phyloP scores from a whole-genome alignment of 2,113 vertebrate species.

The Rhea americana region DNA sequence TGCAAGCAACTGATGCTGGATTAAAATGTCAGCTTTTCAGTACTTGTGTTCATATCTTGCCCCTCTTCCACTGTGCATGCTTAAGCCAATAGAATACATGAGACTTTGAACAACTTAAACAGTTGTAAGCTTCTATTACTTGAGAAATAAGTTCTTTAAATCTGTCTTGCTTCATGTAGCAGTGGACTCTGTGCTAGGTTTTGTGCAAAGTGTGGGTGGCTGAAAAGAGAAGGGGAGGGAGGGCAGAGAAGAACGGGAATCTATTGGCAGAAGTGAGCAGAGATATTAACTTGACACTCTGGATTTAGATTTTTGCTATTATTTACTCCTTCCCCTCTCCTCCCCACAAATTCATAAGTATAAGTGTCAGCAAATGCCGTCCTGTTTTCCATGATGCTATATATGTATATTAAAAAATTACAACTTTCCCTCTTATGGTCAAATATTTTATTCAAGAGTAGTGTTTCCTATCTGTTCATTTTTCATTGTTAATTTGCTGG shows the following conservation, averaged over 20 bases:
- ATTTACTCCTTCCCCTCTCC: neutral
- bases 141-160: neutral
- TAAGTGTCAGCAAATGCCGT: neutral
- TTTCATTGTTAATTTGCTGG: neutral
- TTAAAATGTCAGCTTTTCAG: neutral
- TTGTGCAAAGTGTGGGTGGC: neutral
- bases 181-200: neutral
- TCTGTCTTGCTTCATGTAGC: neutral
- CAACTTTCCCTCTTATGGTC: neutral
- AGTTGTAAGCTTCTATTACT: neutral
- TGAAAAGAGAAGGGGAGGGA: neutral
- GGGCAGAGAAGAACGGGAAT: neutral
- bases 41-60: neutral
- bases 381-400: neutral
- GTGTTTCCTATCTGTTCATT: neutral
- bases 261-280: neutral
- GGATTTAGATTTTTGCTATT: neutral
- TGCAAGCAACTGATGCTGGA: too few species aligned
- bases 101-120: neutral
- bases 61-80: neutral
- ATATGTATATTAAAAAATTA: neutral
- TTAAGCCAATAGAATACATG: neutral
- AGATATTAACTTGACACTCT: neutral
- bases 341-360: neutral
- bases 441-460: neutral